Evolutionary conservation across 2,888 invertebrate genomes (phyloP), one percentile per base, ranked within the genome.

Genomic region (Oasisia sp.): DNA sequence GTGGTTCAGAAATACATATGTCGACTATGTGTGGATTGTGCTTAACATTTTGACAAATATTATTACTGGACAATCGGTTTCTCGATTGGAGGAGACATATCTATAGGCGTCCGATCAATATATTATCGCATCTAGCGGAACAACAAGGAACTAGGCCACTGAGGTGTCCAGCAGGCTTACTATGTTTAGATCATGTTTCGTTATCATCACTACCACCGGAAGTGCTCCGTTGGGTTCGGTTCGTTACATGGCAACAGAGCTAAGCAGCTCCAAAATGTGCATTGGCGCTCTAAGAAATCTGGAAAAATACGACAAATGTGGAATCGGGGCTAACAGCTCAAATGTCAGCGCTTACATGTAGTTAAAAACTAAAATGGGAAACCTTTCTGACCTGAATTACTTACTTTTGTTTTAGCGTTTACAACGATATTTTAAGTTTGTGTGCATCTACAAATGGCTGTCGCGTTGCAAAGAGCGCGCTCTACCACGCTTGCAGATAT

Each of bases 401-500:
- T 74, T 74, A 27, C 27, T 74, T n/a, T 74, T 74, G 74, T 27
- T 74, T 4, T 74, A 74, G n/a, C 74, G 74, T 74, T 74, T 56
- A 56, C 56, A 56, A 19, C 56, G 56, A 56, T 27, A 74, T 74
- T 74, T 4, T 74, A 74, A 74, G n/a, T 19, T 74, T 74, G 74
- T 74, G 74, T 27, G 27, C 74, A 7, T 74, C 74, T 27, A 74
- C 74, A 74, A 74, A 74, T 74, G 74, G 74, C 74, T 27, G 74
- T 74, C 74, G 74, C 74, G 27, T 74, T 74, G 74, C 74, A 74
- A 74, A 74, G 7, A 74, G 74, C 74, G 74, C 74, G 27, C 74
- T 27, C 74, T n/a, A 74, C 74, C 74, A 74, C 74, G 74, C 74
- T 74, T 19, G 74, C 74, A 74, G 74, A 74, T 19, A 93, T 94